Conservation (phyloP, 2,888 invertebrate genomes). For the Drosophila mulleri region DNA sequence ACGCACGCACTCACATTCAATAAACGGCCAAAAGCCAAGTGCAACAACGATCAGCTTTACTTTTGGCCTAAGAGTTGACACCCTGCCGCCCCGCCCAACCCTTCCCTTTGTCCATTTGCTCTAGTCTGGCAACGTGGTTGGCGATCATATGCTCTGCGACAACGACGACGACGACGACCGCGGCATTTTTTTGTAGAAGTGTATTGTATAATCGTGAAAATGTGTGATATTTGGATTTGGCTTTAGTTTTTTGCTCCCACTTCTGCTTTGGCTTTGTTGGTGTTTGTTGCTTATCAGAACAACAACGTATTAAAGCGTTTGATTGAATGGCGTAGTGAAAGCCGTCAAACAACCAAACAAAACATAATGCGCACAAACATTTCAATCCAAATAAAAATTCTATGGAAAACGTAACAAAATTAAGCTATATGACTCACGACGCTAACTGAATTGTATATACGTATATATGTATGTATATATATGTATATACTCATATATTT, state of each 20-base stretch:
- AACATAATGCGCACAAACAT: slow-evolving; percentile 23
- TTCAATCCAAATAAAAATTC: slow-evolving; percentile 13
- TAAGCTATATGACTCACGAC: slow-evolving; percentile 45
- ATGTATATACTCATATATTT: background rate
- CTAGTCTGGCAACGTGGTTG: slow-evolving; percentile 75
- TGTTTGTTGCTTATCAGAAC: slow-evolving; percentile 41
- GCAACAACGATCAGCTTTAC: slow-evolving; percentile 43
- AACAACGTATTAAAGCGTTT: slow-evolving; percentile 4
- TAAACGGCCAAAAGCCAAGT: slow-evolving; percentile 48
- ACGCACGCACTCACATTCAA: slow-evolving; percentile 26
- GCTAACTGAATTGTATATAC: slow-evolving; percentile 21
- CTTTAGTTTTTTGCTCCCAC: background rate
- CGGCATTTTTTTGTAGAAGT: slow-evolving; percentile 12
- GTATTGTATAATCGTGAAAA: slow-evolving; percentile 70
- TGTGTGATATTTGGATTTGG: slow-evolving; percentile 44
- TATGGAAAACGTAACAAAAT: slow-evolving; percentile 24
- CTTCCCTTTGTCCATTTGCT: slow-evolving; percentile 27
- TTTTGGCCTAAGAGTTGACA: slow-evolving; percentile 13
- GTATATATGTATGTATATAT: too few species aligned
- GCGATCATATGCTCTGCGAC: slow-evolving; percentile 63
- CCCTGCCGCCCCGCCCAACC: background rate
- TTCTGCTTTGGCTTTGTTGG: slow-evolving; percentile 9
- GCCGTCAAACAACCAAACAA: slow-evolving; percentile 49
- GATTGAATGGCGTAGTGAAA: slow-evolving; percentile 40
- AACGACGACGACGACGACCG: background rate